phyloP scores from a whole-genome alignment of 2,888 invertebrate species.

The Phyto melanocephala region DNA sequence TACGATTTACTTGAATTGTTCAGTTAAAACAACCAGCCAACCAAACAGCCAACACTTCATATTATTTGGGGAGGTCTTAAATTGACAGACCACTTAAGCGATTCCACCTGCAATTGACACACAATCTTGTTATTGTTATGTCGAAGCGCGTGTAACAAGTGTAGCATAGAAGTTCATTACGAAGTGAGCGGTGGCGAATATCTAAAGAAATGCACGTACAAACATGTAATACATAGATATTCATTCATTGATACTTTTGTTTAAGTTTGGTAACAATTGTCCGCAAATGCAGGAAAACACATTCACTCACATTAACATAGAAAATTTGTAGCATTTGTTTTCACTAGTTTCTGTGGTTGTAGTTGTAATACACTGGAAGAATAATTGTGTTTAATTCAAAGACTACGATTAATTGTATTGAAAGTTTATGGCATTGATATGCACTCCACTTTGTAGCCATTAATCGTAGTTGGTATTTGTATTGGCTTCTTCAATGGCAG shows the following conservation, averaged over 20 bases:
- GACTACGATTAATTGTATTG: background rate
- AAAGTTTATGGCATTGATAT: background rate
- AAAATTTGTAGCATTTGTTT: conserved; percentile 40
- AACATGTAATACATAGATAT: background rate
- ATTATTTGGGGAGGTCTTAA: conserved; percentile 66
- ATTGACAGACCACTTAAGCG: conserved; percentile 68
- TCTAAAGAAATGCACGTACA: conserved; percentile 13
- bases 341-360: background rate
- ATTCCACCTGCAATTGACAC: conserved; percentile 69
- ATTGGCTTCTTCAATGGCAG: background rate
- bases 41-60: conserved; percentile 5
- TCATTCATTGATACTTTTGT: conserved; percentile 44
- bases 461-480: background rate
- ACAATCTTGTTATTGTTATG: conserved; percentile 63
- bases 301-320: background rate
- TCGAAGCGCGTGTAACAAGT: conserved; percentile 55
- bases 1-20: conserved; percentile 42
- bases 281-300: conserved; percentile 17
- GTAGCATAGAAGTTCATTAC: conserved; percentile 35
- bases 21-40: background rate
- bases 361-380: conserved; percentile 29
- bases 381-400: background rate
- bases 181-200: conserved; percentile 37
- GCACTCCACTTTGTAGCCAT: background rate
- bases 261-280: conserved; percentile 23